Evolutionary conservation across 2,888 invertebrate species (phyloP).

Genomic region (Prosapia bicincta): DNA sequence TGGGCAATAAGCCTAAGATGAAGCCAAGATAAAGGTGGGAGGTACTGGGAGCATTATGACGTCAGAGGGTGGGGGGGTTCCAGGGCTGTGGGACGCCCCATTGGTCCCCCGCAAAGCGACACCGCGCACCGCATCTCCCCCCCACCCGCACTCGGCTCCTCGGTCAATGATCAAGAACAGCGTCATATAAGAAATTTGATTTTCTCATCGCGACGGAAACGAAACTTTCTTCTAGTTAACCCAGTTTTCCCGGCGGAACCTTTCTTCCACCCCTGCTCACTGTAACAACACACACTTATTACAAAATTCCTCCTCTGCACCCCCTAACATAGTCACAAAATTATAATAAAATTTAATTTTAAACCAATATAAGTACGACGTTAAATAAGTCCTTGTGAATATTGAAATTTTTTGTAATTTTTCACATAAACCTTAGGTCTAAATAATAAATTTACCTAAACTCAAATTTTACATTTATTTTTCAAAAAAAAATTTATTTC

Average conservation of each 20-base stretch:
- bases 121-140: slow-evolving; percentile 38
- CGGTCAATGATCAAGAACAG: slow-evolving; percentile 13
- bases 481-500: too few species aligned
- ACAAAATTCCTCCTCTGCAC: background rate
- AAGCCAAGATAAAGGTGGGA: slow-evolving; percentile 23
- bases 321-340: too few species aligned
- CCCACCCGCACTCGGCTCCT: slow-evolving; percentile 30
- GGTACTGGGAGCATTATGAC: background rate
- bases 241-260: slow-evolving; percentile 9
- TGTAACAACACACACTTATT: too few species aligned
- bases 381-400: too few species aligned
- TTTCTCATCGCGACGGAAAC: slow-evolving; percentile 32
- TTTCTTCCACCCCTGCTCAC: background rate
- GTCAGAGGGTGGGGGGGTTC: background rate
- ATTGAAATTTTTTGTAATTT: too few species aligned
- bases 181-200: slow-evolving; percentile 25
- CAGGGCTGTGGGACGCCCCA: slow-evolving; percentile 26
- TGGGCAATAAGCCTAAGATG: slow-evolving; percentile 13
- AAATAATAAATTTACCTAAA: too few species aligned
- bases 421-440: too few species aligned
- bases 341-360: too few species aligned
- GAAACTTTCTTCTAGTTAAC: slow-evolving; percentile 29
- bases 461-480: too few species aligned
- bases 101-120: slow-evolving; percentile 34
- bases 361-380: too few species aligned